A percentile compares a stretch with the other conserved stretches of the same genome.
These are phyloP conservation scores for Chanos chanos DNA, from an alignment of 2,797 vertebrate species.

Conservation along the genomic window DNA sequence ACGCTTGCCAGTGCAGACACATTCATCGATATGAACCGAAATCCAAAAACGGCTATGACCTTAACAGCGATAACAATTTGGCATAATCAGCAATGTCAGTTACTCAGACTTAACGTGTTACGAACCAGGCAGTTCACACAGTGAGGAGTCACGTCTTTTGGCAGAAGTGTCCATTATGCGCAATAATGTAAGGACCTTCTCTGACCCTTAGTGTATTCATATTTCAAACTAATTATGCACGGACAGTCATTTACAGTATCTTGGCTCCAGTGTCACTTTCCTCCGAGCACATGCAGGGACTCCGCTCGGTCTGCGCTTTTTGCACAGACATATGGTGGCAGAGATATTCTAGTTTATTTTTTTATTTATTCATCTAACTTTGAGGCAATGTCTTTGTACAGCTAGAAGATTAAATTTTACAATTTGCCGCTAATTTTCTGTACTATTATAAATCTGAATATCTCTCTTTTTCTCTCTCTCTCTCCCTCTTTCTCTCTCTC, in stretches of 20 bases:
- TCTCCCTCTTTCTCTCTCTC: too few relatives aligned
- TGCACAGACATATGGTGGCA: too few relatives aligned
- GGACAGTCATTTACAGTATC: not conserved
- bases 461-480: too few relatives aligned
- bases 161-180: slow-evolving; percentile 25
- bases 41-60: slow-evolving; percentile 32
- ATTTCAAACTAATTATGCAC: slow-evolving; percentile 21
- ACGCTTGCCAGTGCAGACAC: slow-evolving; percentile 27
- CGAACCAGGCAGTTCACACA: slow-evolving; percentile 2
- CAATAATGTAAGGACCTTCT: slow-evolving; percentile 29
- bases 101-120: slow-evolving; percentile 28
- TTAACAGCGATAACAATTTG: slow-evolving; percentile 24
- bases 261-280: too few relatives aligned
- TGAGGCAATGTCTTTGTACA: too few relatives aligned
- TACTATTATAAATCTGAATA: too few relatives aligned
- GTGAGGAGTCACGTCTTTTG: slow-evolving; percentile 29
- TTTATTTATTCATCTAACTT: too few relatives aligned
- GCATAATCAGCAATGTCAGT: slow-evolving; percentile 40
- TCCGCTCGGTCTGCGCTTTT: too few relatives aligned
- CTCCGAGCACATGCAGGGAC: too few relatives aligned
- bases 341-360: too few relatives aligned
- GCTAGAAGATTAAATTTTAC: too few relatives aligned
- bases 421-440: too few relatives aligned
- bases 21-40: slow-evolving; percentile 29
- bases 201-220: slow-evolving; percentile 19